Conservation (phyloP, 2,113 vertebrate species). For the Chamaetylas fuelleborni region DNA sequence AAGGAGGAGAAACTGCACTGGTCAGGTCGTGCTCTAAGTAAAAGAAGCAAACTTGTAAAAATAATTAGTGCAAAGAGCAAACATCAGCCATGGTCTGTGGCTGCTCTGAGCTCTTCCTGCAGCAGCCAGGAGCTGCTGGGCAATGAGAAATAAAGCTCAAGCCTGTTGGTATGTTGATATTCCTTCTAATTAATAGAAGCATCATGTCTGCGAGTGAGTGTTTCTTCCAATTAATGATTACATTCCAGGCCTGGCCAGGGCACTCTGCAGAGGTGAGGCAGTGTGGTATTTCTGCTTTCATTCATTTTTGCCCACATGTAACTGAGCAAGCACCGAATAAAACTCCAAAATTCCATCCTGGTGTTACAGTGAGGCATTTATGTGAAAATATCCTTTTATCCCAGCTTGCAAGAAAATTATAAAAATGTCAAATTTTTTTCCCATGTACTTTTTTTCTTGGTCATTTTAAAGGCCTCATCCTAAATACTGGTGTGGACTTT, state of each 20-base stretch:
- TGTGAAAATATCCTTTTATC: not conserved
- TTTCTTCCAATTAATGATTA: not conserved
- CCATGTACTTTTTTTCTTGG: too few species aligned
- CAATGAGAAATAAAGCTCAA: not conserved
- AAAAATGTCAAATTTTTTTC: not conserved
- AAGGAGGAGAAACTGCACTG: not conserved
- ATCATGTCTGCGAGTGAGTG: not conserved
- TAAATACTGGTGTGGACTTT: not conserved
- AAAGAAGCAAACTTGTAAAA: not conserved
- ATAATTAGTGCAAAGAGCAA: not conserved
- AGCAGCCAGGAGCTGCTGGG: not conserved
- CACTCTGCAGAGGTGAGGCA: not conserved
- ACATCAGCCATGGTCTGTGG: rapidly evolving
- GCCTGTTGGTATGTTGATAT: not conserved
- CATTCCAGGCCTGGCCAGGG: not conserved
- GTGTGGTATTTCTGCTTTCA: not conserved
- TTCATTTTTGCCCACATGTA: not conserved
- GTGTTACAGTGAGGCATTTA: not conserved
- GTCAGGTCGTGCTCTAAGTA: too few species aligned
- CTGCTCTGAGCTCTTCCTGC: not conserved
- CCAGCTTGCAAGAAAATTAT: not conserved
- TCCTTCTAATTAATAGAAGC: not conserved
- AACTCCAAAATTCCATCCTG: not conserved
- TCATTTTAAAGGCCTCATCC: not conserved
- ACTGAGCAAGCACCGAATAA: not conserved